Percentiles rank a stretch among this genome's conserved stretches.
Evolutionary conservation across 2,797 vertebrate species (phyloP).

Genomic region (Numenius phaeopus): DNA sequence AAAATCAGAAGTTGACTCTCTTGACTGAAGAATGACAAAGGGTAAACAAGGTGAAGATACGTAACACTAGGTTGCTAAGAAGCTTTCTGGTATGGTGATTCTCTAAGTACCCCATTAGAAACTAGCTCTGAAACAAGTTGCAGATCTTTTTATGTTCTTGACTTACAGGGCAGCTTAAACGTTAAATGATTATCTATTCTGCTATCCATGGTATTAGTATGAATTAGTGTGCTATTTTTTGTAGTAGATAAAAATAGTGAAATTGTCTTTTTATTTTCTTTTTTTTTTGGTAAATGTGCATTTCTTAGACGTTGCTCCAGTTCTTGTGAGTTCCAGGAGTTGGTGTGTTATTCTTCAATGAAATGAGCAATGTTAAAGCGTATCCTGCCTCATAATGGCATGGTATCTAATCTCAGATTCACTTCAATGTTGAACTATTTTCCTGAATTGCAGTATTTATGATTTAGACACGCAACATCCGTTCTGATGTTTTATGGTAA

Average conservation of each 20-base stretch:
- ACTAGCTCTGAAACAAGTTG: neutral
- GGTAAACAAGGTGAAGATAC: neutral
- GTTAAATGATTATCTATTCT: neutral
- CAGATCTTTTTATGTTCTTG: neutral
- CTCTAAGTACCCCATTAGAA: neutral
- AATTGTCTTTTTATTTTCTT: neutral
- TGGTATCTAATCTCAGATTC: neutral
- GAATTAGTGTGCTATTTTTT: neutral
- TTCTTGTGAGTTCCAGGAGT: neutral
- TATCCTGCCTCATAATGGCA: fast-evolving
- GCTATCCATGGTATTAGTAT: neutral
- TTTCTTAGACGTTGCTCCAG: neutral
- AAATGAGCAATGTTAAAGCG: neutral
- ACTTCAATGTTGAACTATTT: neutral
- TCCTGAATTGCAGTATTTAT: neutral
- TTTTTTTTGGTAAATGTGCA: neutral
- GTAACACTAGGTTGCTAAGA: neutral
- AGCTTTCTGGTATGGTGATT: neutral
- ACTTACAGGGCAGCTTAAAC: neutral
- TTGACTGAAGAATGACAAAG: neutral
- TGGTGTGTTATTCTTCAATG: neutral
- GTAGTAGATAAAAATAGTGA: neutral
- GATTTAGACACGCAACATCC: neutral
- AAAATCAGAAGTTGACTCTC: neutral
- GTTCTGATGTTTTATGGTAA: neutral